Percentiles rank a stretch among this genome's conserved stretches.
Evolutionary conservation across 2,797 vertebrate species (phyloP).

Genomic region (Nasua narica): DNA sequence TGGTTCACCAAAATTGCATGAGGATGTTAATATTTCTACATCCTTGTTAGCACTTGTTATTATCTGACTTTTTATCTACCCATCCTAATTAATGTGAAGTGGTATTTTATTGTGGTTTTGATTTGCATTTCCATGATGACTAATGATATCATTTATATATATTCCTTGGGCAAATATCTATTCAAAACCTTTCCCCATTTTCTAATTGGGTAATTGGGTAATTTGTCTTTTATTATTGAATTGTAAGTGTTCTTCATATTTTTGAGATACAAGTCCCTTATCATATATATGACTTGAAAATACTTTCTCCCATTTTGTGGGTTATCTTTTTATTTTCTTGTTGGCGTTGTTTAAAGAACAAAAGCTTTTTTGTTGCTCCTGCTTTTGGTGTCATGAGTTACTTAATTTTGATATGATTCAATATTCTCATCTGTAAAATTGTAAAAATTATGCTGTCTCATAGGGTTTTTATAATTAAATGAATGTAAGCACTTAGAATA

Average conservation of each 20-base stretch:
- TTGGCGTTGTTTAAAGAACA: background rate
- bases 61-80: background rate
- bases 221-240: constrained; percentile 17
- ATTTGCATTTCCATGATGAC: background rate
- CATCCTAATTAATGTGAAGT: background rate
- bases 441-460: background rate
- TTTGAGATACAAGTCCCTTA: background rate
- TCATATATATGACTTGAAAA: background rate
- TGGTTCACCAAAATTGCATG: background rate
- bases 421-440: background rate
- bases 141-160: background rate
- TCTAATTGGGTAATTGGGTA: background rate
- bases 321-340: background rate
- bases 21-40: background rate
- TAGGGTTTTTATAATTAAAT: constrained; percentile 3
- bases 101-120: background rate
- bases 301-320: background rate
- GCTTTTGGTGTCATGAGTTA: background rate
- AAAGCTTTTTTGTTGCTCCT: background rate
- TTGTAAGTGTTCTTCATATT: background rate
- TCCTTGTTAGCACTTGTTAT: background rate
- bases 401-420: background rate
- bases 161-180: background rate
- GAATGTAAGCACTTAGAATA: background rate
- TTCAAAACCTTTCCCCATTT: background rate